Percentiles rank a stretch among this genome's conserved stretches.
Conservation (phyloP, 1,140 invertebrate species). For the Andricus grossulariae region DNA sequence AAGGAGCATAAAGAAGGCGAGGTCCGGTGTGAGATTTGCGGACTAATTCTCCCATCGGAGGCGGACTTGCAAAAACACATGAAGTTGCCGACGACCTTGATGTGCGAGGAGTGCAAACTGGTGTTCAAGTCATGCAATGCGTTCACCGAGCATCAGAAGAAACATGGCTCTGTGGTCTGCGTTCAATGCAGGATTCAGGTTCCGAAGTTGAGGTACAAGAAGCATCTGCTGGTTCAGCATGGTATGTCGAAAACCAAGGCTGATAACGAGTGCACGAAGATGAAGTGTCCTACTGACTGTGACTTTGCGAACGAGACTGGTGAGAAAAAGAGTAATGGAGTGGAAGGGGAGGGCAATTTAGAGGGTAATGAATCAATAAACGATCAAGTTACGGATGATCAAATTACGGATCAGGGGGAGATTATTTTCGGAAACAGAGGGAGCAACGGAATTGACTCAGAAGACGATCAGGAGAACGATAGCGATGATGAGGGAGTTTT, state of each 20-base stretch:
- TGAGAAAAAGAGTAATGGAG: slow-evolving; percentile 49
- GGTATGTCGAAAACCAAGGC: slow-evolving; percentile 51
- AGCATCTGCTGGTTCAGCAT: slow-evolving; percentile 56
- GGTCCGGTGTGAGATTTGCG: slow-evolving; percentile 53
- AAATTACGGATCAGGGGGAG: slow-evolving; percentile 24
- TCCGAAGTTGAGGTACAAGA: slow-evolving; percentile 45
- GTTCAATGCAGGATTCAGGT: slow-evolving; percentile 51
- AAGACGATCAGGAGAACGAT: slow-evolving; percentile 39
- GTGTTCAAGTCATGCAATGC: slow-evolving; percentile 38
- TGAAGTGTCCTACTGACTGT: slow-evolving; percentile 4
- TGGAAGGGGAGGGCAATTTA: slow-evolving; percentile 27
- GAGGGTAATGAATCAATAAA: slow-evolving; percentile 32
- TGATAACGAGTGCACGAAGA: slow-evolving; percentile 38
- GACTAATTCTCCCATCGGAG: slow-evolving; percentile 40
- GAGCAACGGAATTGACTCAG: slow-evolving; percentile 39
- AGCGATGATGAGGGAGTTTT: slow-evolving; percentile 35
- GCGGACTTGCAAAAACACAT: slow-evolving; percentile 47
- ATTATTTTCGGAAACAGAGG: slow-evolving; percentile 23
- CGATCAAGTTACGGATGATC: background rate
- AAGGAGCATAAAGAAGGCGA: slow-evolving; percentile 56
- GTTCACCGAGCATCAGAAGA: slow-evolving; percentile 53
- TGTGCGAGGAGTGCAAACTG: slow-evolving; percentile 54
- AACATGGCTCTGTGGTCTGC: slow-evolving; percentile 55
- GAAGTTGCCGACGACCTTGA: slow-evolving; percentile 28
- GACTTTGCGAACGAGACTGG: slow-evolving; percentile 3